phyloP scores from a whole-genome alignment of 1,140 invertebrate genomes.

The Amyelois transitella region DNA sequence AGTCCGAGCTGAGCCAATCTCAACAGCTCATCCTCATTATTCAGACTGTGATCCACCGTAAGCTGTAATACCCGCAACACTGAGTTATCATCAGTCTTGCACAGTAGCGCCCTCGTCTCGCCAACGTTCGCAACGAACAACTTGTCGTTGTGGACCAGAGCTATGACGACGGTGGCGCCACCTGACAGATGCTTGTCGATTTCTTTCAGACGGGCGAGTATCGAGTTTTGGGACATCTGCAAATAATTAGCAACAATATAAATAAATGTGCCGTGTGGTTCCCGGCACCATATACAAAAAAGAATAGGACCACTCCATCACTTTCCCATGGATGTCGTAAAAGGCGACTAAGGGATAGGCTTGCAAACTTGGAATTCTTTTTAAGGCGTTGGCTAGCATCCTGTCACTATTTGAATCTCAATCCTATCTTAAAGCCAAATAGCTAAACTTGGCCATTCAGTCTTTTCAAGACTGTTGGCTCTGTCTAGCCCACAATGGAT shows the following conservation, averaged over 20 bases:
- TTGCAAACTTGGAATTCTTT: no score
- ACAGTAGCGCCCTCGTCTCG: slow-evolving; percentile 85
- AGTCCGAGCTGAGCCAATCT: slow-evolving; percentile 84
- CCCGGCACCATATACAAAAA: no score
- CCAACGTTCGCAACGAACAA: slow-evolving; percentile 92
- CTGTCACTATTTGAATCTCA: no score
- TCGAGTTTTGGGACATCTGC: slow-evolving; percentile 75
- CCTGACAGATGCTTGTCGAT: slow-evolving; percentile 80
- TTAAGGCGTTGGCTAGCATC: no score
- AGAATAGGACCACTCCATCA: no score
- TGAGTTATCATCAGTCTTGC: slow-evolving; percentile 86
- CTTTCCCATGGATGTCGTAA: no score
- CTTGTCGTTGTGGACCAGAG: slow-evolving; percentile 82
- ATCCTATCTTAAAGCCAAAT: no score
- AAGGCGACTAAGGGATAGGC: no score
- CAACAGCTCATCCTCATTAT: slow-evolving; percentile 88
- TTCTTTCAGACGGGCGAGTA: slow-evolving; percentile 78
- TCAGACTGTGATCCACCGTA: slow-evolving; percentile 87
- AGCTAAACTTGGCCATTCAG: no score
- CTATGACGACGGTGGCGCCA: slow-evolving; percentile 87
- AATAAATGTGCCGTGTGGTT: neutral
- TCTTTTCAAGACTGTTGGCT: no score
- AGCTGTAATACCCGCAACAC: slow-evolving; percentile 88
- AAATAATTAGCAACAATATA: slow-evolving; percentile 3
- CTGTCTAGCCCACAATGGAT: no score